Evolutionary conservation across 1,140 invertebrate species (phyloP).

Genomic region (Euura lappo): DNA sequence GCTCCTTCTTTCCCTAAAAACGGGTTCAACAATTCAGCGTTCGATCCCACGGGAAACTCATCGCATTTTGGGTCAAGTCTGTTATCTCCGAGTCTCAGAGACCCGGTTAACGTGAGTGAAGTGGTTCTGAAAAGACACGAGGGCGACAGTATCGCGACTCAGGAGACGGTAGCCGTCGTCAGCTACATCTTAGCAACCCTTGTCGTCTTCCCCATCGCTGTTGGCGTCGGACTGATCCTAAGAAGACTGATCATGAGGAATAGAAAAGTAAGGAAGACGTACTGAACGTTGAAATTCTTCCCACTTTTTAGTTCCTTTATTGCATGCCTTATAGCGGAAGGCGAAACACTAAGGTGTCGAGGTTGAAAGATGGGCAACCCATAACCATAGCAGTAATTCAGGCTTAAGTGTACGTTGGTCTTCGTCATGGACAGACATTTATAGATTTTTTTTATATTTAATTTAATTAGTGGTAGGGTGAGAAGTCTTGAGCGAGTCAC

Average conservation of each 20-base stretch:
- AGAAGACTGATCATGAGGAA: slow-evolving; percentile 62
- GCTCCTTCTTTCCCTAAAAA: slow-evolving; percentile 32
- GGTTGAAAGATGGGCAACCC: no score
- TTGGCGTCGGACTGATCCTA: slow-evolving; percentile 57
- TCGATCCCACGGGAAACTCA: slow-evolving; percentile 42
- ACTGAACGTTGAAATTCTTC: not conserved
- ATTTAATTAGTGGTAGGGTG: no score
- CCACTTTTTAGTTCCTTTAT: not conserved
- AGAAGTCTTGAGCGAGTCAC: not conserved
- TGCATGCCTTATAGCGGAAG: no score
- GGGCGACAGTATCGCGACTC: slow-evolving; percentile 53
- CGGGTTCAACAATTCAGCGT: slow-evolving; percentile 38
- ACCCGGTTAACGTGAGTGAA: slow-evolving; percentile 54
- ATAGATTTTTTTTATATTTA: not conserved
- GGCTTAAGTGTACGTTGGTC: not conserved
- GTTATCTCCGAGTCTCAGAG: slow-evolving; percentile 42
- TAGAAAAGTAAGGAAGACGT: slow-evolving; percentile 54
- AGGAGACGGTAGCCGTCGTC: slow-evolving; percentile 57
- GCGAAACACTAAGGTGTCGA: no score
- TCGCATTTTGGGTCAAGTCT: slow-evolving; percentile 45
- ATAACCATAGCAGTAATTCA: not conserved
- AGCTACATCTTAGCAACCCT: slow-evolving; percentile 57
- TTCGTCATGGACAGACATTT: not conserved
- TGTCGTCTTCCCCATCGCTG: slow-evolving; percentile 57
- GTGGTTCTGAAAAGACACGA: slow-evolving; percentile 56